phyloP scores from a whole-genome alignment of 2,797 vertebrate species.

The Gadopsis bispinosus region DNA sequence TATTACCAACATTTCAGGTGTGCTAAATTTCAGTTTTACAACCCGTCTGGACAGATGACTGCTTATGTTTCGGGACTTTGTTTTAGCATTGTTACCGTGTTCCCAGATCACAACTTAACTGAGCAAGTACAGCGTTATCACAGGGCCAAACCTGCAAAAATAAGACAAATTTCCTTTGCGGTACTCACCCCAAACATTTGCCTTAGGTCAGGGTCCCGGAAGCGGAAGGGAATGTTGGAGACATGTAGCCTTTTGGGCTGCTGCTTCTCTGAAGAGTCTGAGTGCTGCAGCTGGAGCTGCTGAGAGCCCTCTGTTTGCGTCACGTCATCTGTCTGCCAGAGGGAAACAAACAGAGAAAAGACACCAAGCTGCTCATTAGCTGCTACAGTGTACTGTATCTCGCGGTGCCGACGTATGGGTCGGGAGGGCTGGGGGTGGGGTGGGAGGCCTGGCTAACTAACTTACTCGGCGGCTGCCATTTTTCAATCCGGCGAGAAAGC shows the following conservation, averaged over 20 bases:
- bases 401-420: conserved; percentile 39
- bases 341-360: conserved; percentile 73
- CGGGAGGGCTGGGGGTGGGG: conserved; percentile 27
- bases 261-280: conserved; percentile 94
- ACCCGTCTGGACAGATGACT: not conserved
- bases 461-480: conserved; percentile 75
- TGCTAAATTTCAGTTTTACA: conserved; percentile 1
- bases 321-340: conserved; percentile 92
- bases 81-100: not conserved
- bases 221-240: conserved; percentile 99
- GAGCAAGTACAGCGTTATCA: not conserved
- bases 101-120: not conserved
- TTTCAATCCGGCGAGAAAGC: conserved; percentile 76
- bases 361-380: conserved; percentile 76
- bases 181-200: conserved; percentile 98
- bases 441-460: conserved; percentile 64
- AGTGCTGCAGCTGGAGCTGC: conserved; percentile 90
- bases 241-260: conserved; percentile 97
- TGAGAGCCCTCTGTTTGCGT: conserved; percentile 95
- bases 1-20: not conserved
- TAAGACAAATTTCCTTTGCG: not conserved
- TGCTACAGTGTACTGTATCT: conserved; percentile 63
- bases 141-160: not conserved
- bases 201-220: conserved; percentile 97
- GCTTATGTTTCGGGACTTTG: not conserved